Evolutionary conservation across 64 coral and sea anemone genomes (phyloP).

Genomic region (Acropora yongei): DNA sequence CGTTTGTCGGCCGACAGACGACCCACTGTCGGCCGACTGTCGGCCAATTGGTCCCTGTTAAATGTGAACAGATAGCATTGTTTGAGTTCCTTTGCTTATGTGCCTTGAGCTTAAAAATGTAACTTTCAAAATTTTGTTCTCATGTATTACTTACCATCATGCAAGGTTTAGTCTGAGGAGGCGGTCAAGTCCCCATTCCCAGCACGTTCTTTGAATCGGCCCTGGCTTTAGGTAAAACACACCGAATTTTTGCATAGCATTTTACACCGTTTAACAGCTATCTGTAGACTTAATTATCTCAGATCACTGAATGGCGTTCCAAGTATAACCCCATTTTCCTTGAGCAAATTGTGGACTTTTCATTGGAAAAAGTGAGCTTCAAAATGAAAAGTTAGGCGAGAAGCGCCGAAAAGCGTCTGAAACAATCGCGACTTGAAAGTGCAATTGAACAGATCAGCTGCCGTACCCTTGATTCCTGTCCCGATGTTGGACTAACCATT

Average conservation of each 20-base stretch:
- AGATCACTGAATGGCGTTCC: constrained; percentile 30
- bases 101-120: constrained; percentile 19
- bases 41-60: constrained; percentile 1
- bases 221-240: constrained; percentile 18
- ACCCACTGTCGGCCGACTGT: too few species aligned
- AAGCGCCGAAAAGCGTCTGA: constrained; percentile 8
- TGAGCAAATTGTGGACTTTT: not conserved
- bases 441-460: constrained; percentile 23
- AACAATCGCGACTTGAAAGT: constrained; percentile 10
- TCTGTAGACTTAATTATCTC: constrained; percentile 33
- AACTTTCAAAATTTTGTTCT: constrained; percentile 24
- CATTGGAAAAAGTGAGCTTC: not conserved
- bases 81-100: constrained; percentile 17
- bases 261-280: constrained; percentile 21
- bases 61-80: constrained; percentile 23
- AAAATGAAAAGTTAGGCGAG: not conserved
- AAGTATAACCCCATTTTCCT: constrained; percentile 22
- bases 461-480: constrained; percentile 17
- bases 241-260: constrained; percentile 8
- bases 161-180: constrained; percentile 26
- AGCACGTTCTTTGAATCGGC: constrained; percentile 18
- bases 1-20: too few species aligned
- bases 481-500: constrained; percentile 8
- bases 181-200: not conserved
- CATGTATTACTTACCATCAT: constrained; percentile 8